A percentile compares a stretch with the other conserved stretches of the same genome.
Conservation (phyloP, 2,888 invertebrate genomes). For the Ophraella communa region DNA sequence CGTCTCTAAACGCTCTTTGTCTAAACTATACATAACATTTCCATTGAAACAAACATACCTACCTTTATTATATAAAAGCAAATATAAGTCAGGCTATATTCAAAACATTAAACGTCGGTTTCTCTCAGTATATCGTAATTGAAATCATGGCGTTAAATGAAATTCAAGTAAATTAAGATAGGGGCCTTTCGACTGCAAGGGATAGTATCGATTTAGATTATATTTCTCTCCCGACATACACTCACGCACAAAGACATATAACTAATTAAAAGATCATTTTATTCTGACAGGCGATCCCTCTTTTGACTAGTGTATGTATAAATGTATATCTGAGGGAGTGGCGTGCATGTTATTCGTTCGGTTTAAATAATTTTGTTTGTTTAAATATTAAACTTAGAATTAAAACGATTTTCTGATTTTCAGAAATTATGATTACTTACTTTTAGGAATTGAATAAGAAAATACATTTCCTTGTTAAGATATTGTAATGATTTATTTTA, state of each 20-base stretch:
- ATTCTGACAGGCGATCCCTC: constrained; percentile 56
- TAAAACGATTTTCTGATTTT: too few species aligned
- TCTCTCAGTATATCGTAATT: constrained; percentile 11
- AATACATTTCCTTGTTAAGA: too few species aligned
- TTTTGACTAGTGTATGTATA: constrained; percentile 49
- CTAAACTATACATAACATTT: constrained; percentile 6
- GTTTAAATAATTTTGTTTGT: not conserved
- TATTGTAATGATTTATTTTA: too few species aligned
- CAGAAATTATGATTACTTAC: too few species aligned
- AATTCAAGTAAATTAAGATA: constrained; percentile 15
- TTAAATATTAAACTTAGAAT: too few species aligned
- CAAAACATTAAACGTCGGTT: constrained; percentile 11
- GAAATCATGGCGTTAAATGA: constrained; percentile 14
- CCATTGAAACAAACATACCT: constrained; percentile 4
- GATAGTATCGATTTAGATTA: constrained; percentile 43
- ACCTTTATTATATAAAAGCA: constrained; percentile 8
- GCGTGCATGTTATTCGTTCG: not conserved
- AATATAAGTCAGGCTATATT: constrained; percentile 10
- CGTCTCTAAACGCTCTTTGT: not conserved
- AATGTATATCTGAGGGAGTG: too few species aligned
- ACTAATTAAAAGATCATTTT: constrained; percentile 59
- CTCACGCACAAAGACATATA: constrained; percentile 57
- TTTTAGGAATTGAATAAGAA: too few species aligned
- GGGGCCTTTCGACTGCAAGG: constrained; percentile 13
- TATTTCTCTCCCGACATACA: constrained; percentile 43